Percentiles rank a stretch among this genome's conserved stretches.
These are phyloP conservation scores for Daubentonia madagascariensis DNA, from an alignment of 2,113 vertebrate species.

Conservation along the genomic window DNA sequence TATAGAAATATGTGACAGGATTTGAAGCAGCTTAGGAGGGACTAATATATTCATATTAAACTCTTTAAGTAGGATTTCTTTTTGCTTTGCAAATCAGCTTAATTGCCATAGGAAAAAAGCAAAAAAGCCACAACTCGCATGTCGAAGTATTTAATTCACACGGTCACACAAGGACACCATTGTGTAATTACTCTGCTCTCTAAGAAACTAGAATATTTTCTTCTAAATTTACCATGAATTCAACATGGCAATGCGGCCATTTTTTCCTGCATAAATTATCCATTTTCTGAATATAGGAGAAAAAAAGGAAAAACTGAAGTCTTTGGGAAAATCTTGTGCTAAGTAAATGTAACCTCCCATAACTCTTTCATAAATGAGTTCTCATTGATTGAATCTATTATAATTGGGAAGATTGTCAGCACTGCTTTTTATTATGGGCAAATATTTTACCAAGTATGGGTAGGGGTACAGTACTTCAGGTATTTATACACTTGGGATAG, in stretches of 20 bases:
- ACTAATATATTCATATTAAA: conserved; percentile 65
- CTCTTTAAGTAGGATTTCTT: conserved; percentile 57
- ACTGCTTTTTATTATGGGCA: neutral
- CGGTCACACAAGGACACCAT: conserved; percentile 48
- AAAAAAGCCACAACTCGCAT: conserved; percentile 10
- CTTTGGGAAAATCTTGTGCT: neutral
- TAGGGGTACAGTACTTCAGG: neutral
- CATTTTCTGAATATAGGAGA: neutral
- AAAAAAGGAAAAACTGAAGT: neutral
- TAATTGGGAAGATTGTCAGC: neutral
- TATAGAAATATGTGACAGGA: conserved; percentile 53
- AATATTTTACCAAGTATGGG: neutral
- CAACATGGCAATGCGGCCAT: neutral
- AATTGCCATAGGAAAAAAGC: conserved; percentile 66
- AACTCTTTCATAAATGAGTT: neutral
- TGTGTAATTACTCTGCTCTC: conserved; percentile 38
- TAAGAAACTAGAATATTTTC: conserved; percentile 42
- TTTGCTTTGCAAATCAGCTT: conserved; percentile 63
- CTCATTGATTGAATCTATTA: neutral
- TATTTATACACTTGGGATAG: neutral
- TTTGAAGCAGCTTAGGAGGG: conserved; percentile 58
- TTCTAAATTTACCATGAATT: neutral
- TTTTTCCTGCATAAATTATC: neutral
- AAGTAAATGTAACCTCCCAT: neutral
- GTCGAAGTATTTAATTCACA: conserved; percentile 41